Percentiles rank a stretch among this genome's conserved stretches.
These are phyloP conservation scores for Gortyna flavago DNA, from an alignment of 2,888 invertebrate species.

Conservation along the genomic window DNA sequence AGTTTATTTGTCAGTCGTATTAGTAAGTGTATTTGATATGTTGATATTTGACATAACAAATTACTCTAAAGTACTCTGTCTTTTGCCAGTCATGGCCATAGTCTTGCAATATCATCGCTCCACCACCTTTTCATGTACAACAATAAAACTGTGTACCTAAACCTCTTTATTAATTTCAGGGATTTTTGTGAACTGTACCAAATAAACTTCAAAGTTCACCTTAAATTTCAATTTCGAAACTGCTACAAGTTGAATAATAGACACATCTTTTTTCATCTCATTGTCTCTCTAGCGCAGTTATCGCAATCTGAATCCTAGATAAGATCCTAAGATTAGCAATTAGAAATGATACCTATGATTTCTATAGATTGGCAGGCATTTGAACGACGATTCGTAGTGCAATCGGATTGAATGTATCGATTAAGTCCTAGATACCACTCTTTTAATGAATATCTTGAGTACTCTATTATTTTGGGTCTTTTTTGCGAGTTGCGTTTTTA, in stretches of 20 bases:
- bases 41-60: background rate
- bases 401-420: slow-evolving; percentile 66
- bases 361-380: slow-evolving; percentile 57
- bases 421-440: slow-evolving; percentile 29
- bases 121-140: too few species aligned
- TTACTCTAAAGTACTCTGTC: background rate
- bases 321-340: slow-evolving; percentile 53
- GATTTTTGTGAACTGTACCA: background rate
- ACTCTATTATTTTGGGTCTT: background rate
- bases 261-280: slow-evolving; percentile 44
- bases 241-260: slow-evolving; percentile 8
- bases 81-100: background rate
- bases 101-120: background rate
- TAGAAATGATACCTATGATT: slow-evolving; percentile 62
- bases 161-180: too few species aligned
- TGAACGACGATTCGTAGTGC: slow-evolving; percentile 53
- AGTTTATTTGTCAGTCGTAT: too few species aligned
- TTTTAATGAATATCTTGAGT: slow-evolving; percentile 2
- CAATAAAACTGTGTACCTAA: too few species aligned
- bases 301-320: slow-evolving; percentile 52
- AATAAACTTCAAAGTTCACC: background rate
- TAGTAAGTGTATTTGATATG: too few species aligned
- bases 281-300: slow-evolving; percentile 36
- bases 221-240: slow-evolving; percentile 10
- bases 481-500: slow-evolving; percentile 7